Conservation (phyloP, 2,888 invertebrate genomes). For the Dynastes maya region DNA sequence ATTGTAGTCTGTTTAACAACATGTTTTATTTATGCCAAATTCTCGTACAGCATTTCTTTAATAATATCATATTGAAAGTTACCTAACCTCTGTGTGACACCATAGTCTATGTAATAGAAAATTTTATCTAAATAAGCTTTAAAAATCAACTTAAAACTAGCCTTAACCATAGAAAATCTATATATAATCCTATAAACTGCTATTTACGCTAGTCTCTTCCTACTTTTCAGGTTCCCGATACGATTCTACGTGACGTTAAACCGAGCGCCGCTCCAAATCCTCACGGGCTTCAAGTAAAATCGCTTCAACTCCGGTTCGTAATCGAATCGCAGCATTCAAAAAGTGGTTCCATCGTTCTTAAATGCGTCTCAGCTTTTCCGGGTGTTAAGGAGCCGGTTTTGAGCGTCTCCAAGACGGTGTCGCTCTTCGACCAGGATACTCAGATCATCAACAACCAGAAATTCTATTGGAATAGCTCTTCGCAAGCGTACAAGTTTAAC, state of each 20-base stretch:
- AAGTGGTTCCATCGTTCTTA: conserved; percentile 41
- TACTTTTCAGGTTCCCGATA: conserved; percentile 45
- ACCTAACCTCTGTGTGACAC: no score
- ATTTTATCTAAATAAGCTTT: no score
- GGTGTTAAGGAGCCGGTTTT: conserved; percentile 34
- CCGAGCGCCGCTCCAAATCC: conserved; percentile 17
- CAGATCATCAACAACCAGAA: conserved; percentile 50
- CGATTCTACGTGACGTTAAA: conserved; percentile 42
- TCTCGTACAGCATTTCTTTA: no score
- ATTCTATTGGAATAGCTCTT: conserved; percentile 48
- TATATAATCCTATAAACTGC: background rate
- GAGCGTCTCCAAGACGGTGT: conserved; percentile 33
- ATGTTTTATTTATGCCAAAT: no score
- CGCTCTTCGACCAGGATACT: conserved; percentile 44
- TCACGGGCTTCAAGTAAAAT: conserved; percentile 37
- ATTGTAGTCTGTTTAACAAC: no score
- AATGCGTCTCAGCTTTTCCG: conserved; percentile 47
- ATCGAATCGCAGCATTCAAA: conserved; percentile 43
- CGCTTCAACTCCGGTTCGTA: conserved; percentile 46
- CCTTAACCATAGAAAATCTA: background rate
- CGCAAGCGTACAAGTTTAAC: conserved; percentile 26
- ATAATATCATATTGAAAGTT: no score
- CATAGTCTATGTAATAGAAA: no score
- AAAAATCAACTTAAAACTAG: no score
- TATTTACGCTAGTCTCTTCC: background rate